These are phyloP conservation scores for Marcusenius ussheri DNA, from an alignment of 2,113 vertebrate genomes.

Conservation along the genomic window DNA sequence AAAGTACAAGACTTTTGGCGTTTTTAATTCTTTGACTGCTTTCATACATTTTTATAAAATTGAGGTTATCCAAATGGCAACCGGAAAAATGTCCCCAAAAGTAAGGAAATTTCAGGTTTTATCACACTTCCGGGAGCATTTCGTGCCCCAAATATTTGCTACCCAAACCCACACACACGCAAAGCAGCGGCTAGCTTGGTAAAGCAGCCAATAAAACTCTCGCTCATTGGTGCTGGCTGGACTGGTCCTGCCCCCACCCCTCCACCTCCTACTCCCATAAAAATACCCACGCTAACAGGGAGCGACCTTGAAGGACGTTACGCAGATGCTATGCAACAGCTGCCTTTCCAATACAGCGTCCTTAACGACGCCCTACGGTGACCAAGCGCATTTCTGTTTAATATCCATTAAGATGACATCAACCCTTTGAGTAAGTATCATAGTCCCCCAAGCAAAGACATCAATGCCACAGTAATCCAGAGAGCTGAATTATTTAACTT, in stretches of 20 bases:
- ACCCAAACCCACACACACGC: background rate
- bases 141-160: no score
- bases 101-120: no score
- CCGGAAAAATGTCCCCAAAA: no score
- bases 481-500: slow-evolving; percentile 13
- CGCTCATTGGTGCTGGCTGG: background rate
- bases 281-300: background rate
- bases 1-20: no score
- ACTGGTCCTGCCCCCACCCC: background rate
- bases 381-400: background rate
- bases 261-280: background rate
- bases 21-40: no score
- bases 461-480: background rate
- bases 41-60: no score
- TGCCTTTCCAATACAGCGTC: background rate
- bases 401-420: slow-evolving; percentile 19
- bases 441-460: background rate
- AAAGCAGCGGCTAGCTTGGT: background rate
- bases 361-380: background rate
- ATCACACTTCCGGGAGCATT: background rate
- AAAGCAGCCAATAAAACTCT: background rate
- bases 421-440: background rate
- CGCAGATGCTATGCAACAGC: background rate
- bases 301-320: background rate
- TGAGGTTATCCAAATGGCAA: no score